phyloP scores from a whole-genome alignment of 1,140 invertebrate species.

The Drosophila lini region DNA sequence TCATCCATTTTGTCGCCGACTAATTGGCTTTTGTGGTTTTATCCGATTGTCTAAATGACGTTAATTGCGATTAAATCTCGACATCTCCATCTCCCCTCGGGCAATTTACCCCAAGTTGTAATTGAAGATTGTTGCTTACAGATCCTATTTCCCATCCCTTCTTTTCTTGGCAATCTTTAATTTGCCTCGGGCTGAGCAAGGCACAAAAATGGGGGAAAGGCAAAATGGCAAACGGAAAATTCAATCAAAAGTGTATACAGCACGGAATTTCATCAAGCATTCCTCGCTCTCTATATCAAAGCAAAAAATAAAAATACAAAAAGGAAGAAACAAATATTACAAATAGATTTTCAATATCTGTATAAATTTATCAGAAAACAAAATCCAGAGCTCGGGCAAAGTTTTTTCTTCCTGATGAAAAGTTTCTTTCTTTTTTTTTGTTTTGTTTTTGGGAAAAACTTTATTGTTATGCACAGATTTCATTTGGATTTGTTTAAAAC shows the following conservation, averaged over 20 bases:
- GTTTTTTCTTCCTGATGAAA: constrained; percentile 39
- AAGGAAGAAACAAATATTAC: constrained; percentile 56
- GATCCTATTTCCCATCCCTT: constrained; percentile 29
- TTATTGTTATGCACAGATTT: constrained; percentile 77
- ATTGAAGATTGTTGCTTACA: constrained; percentile 44
- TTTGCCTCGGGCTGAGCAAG: constrained; percentile 23
- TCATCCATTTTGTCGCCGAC: constrained; percentile 8
- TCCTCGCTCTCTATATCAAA: constrained; percentile 33
- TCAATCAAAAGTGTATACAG: constrained; percentile 71
- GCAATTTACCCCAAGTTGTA: constrained; percentile 30
- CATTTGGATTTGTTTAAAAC: constrained; percentile 77
- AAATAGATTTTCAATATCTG: constrained; percentile 78
- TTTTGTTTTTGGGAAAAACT: constrained; percentile 45
- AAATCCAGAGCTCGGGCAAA: constrained; percentile 35
- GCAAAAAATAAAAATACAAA: constrained; percentile 3
- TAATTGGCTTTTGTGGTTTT: constrained; percentile 72
- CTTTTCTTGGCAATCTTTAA: constrained; percentile 10
- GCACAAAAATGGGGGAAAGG: constrained; percentile 18
- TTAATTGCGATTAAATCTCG: constrained; percentile 63
- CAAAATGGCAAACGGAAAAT: constrained; percentile 57
- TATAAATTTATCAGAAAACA: constrained; percentile 66
- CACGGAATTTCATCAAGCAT: constrained; percentile 70
- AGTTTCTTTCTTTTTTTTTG: constrained; percentile 5
- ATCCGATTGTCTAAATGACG: constrained; percentile 55
- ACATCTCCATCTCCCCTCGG: neutral